Base-by-base conservation (phyloP, 2,888 invertebrate genomes). In the Noctua janthe region DNA sequence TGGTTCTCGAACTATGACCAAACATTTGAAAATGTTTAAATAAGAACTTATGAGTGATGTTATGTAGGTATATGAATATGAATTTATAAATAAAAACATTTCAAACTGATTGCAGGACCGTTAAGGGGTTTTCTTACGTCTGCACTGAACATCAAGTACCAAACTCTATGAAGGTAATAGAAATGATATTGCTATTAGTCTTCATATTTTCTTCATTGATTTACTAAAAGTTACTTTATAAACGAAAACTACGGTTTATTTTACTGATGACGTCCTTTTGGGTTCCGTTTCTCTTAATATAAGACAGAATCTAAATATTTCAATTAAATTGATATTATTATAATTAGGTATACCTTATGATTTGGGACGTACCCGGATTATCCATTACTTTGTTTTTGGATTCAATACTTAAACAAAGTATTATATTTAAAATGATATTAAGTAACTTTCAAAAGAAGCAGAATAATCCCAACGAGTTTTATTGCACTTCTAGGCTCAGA, bases 1-100 rank as follows among this genome's bases (percentile, higher is more conserved):
- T 47, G 35, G 17, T 49, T 11, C 20, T 59, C 56, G 15, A 56
- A 72, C 62, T 23, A 23, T 13, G 5, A 54, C 11, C 54, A n/a
- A 71, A n/a, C 15, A 49, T 66, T 64, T 13, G 5, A 62, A 82
- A 47, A 62, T 39, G 15, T 35, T 17, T 2, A 74, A 66, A 29
- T 43, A 56, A 35, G 29, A 64, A 73, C 39, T n/a, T 67, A 15
- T 7, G 43, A 43, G 7, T 67, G 15, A 17, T 23, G 35, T 23
- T n/a, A 74, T 49, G 35, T 66, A 10, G 17, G 11, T 7, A 1
- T 15, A 23, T 43, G 3, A 20, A 6, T 62, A 49, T n/a, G 39
- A 54, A 39, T 35, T 35, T 23, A 23, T 47, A 74, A 69, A 71
- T 71, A 39, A 51, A 74, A 71, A 59, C 56, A 43, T 79, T 72